Evolutionary conservation across 2,113 vertebrate species (phyloP), one percentile per base, ranked within the genome.

Genomic region (Datnioides undecimradiatus): DNA sequence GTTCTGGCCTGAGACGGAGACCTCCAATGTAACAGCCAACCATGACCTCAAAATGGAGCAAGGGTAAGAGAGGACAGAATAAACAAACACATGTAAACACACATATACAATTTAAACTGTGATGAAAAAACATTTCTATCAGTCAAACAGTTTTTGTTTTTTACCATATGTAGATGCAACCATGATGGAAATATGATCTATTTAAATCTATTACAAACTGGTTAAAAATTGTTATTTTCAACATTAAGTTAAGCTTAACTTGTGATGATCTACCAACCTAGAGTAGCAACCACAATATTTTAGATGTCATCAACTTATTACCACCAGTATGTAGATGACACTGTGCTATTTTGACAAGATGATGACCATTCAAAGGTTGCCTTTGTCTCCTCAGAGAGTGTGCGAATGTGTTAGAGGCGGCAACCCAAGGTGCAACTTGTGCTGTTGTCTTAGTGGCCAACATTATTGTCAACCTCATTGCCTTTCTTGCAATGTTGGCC

Each of bases 1-100:
- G 17, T 97, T 97, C 81, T 98, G 96, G 97, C 97, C 97, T 62
- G 97, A 98, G 86, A 97, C 93, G 1, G 95, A 97, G 87, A 90
- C 73, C 8, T 76, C 95, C 34, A 83, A 78, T 71, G 7, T 93
- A 63, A 93, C 83, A 52, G 67, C 85, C 29, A 88, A 52, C 48
- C 74, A 25, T 25, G 86, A 79, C 52, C 76, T 96, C 76, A 93
- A 92, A 80, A 86, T 95, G 68, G 86, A 91, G 73, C 94, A 88
- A 82, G 77, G 95, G 97, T 97, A 94, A 91, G 93, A 80, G 2
- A 66, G 8, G 23, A 60, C 12, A 67, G 5, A 43, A 19, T 6
- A 48, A 10, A 52, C 4, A 48, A 9, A 64, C 21, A 60, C 11
- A 23, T 55, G 6, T 46, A 9, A 48, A 40, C 12, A 52, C 19